Base-by-base conservation (phyloP, 37 sponge, comb jelly and placozoan genomes). In the Halisarca cf. caerulea region DNA sequence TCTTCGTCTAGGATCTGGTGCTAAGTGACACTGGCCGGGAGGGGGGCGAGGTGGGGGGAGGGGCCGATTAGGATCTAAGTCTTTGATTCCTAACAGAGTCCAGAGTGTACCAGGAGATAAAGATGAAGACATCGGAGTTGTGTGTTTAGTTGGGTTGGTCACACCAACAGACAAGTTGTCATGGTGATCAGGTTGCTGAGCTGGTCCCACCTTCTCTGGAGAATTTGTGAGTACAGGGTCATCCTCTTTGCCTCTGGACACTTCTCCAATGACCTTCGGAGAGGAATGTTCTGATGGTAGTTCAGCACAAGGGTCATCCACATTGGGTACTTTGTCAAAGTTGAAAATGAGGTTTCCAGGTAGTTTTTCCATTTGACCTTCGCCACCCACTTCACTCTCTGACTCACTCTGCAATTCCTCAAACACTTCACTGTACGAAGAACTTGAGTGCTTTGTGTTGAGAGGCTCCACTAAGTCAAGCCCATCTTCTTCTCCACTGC, bases 51-150 rank as follows among this genome's bases (percentile, higher is more conserved):
- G 77, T 3, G 36, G 44, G 3, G 45, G 42, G 37, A 74, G 37
- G 14, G 42, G 77, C n/a, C 7, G 2, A 1, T 2, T 41, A 8
- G 42, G 77, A 23, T 74, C 77, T 41, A 17, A n/a, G 9, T 18
- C 42, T 18, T 41, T n/a, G 24, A 74, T 74, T n/a, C 77, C 77
- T 3, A 74, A 44, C 1, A 74, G 45, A 2, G 36, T 74, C 77
- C 36, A 3, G 24, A 74, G 25, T 21, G 24, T 23, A 61, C 9
- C 30, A 61, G 18, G 17, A 21, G 77, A 3, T 25, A 43, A 3
- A 21, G 44, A 74, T 24, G 25, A 5, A 8, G 51, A 47, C 6
- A 6, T 47, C 9, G 51, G 6, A 11, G 51, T 14, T 6, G 51
- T 47, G 9, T 11, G 51, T 47, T 11, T 47, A 47, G 11, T 11